Conservation (phyloP, 35 echinoderm and acorn worm species). For the Lytechinus variegatus region DNA sequence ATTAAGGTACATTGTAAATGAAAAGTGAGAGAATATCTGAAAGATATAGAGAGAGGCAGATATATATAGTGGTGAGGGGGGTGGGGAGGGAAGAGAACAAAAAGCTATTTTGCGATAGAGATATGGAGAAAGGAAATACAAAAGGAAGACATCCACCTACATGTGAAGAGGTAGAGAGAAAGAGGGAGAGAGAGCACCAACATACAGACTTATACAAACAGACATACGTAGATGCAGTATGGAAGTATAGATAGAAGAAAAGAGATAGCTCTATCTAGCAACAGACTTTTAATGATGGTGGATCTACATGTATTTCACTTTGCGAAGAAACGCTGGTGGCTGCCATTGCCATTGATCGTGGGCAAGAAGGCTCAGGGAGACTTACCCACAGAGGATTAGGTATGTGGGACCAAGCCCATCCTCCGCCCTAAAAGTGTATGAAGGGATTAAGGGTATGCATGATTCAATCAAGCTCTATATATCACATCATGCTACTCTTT, state of each 20-base stretch:
- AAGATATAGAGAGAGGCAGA: no score
- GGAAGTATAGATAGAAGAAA: not conserved
- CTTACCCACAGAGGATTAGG: slow-evolving; percentile 14
- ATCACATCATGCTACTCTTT: not conserved
- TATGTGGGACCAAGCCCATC: slow-evolving; percentile 34
- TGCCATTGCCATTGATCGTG: not conserved
- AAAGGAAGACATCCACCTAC: no score
- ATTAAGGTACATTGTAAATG: no score
- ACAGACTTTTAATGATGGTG: not conserved
- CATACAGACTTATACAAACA: not conserved
- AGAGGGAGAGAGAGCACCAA: no score
- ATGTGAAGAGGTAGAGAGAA: no score
- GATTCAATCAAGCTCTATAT: not conserved
- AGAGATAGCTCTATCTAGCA: not conserved
- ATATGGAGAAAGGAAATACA: no score
- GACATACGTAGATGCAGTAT: not conserved
- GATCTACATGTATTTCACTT: no score
- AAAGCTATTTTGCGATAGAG: no score
- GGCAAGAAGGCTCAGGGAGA: not conserved
- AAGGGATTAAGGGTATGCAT: not conserved
- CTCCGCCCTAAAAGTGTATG: not conserved
- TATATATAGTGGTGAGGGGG: no score
- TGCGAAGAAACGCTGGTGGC: not conserved
- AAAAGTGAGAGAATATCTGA: no score
- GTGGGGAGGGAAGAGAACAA: no score